Base-by-base conservation (phyloP, 2,113 vertebrate species). In the Urocynchramus pylzowi region DNA sequence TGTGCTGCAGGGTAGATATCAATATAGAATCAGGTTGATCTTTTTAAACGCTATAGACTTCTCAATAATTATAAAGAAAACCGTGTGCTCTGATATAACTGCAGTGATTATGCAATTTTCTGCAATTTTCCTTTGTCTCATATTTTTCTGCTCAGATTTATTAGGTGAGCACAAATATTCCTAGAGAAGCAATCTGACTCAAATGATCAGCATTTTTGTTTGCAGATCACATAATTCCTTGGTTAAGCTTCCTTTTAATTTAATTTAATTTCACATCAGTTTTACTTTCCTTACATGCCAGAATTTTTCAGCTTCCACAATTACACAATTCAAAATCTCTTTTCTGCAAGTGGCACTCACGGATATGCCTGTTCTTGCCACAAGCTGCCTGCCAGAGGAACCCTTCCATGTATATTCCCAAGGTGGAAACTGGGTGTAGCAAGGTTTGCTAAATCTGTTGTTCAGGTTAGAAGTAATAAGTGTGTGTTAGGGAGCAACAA, bases 391-490 rank as follows among this genome's bases (percentile, higher is more conserved):
- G 30, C 24, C 80, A 94, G 56, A 76, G 47, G 47, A 95, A 89
- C 23, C 16, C 45, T 77, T 57, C 49, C 0, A 12, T 89, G n/a
- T 89, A 42, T 76, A 89, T 87, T 87, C 71, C 69, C 75, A 67
- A 79, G 71, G 80, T 94, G 89, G 78, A 84, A 89, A 80, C 31
- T 49, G 71, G 42, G 63, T 81, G 63, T 50, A 93, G 54, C 50
- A 81, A 80, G 75, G 44, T 83, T 65, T 87, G 52, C 37, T 77
- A 39, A 73, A 87, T 42, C 70, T 80, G 68, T 41, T 85, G 82
- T 52, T 88, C 83, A 83, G 78, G 73, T 68, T 95, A 73, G 63
- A 95, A 94, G 95, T 89, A 86, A 54, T 92, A 95, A 90, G 87
- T 65, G 75, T 31, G 82, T 95, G 91, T 69, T 74, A 95, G 63